Evolutionary conservation across 2,888 invertebrate genomes (phyloP).

Genomic region (Nomada lathburiana): DNA sequence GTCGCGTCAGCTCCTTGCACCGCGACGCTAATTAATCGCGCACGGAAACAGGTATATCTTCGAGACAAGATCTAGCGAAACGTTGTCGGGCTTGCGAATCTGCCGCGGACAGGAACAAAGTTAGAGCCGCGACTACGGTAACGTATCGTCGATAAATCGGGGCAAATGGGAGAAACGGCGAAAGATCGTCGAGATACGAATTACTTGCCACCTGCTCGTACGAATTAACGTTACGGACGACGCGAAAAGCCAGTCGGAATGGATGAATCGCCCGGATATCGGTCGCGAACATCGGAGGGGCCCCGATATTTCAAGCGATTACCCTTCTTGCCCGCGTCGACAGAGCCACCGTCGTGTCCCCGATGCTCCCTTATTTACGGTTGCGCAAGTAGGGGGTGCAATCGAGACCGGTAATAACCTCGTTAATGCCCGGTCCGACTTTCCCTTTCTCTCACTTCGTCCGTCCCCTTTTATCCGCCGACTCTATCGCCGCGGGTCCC

Average conservation of each 20-base stretch:
- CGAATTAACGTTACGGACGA: slow-evolving; percentile 3
- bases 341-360: neutral
- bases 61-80: slow-evolving; percentile 30
- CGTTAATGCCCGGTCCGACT: slow-evolving; percentile 54
- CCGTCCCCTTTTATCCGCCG: slow-evolving; percentile 72
- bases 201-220: neutral
- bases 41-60: slow-evolving; percentile 26
- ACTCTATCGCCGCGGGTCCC: slow-evolving; percentile 35
- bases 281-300: neutral
- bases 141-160: slow-evolving; percentile 5
- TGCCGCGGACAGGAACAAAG: slow-evolving; percentile 25
- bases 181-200: neutral
- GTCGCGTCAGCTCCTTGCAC: slow-evolving; percentile 18
- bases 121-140: neutral
- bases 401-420: slow-evolving; percentile 63
- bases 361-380: slow-evolving; percentile 54
- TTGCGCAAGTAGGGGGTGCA: slow-evolving; percentile 52
- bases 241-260: neutral
- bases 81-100: slow-evolving; percentile 5
- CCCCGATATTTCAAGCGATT: slow-evolving; percentile 26
- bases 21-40: slow-evolving; percentile 23
- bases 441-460: slow-evolving; percentile 40
- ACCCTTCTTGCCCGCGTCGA: neutral
- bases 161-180: neutral
- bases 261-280: neutral